A percentile compares a stretch with the other conserved stretches of the same genome.
phyloP scores from a whole-genome alignment of 2,797 vertebrate species.

The Lutra lutra region DNA sequence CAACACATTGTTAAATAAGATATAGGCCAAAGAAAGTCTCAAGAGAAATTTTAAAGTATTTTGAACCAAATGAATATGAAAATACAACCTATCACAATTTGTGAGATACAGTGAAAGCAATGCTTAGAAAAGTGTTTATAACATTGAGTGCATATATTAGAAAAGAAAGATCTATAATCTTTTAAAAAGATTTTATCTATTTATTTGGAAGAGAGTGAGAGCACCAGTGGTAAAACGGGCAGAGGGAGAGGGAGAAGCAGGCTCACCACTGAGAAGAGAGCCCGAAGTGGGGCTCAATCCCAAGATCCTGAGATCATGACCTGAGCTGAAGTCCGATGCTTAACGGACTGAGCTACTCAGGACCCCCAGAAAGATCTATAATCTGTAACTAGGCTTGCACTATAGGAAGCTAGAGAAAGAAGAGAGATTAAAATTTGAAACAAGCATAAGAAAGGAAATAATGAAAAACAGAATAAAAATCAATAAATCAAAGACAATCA shows the following conservation, averaged over 20 bases:
- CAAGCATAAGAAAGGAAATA: background rate
- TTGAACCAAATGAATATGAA: background rate
- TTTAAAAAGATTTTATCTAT: background rate
- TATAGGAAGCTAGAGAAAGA: background rate
- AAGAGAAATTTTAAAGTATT: background rate
- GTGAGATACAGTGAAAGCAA: background rate
- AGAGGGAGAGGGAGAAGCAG: background rate
- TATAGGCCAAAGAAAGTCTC: background rate
- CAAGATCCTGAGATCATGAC: background rate
- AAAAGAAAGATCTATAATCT: background rate
- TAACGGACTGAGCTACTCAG: background rate
- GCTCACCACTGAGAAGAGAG: too few relatives aligned
- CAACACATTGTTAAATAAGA: background rate
- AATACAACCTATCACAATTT: background rate
- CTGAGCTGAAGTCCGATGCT: background rate
- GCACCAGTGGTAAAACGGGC: background rate
- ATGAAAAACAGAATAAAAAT: background rate
- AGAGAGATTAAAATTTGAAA: background rate
- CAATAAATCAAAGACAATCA: background rate
- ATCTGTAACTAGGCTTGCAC: background rate
- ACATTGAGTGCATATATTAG: background rate
- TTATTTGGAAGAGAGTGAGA: background rate
- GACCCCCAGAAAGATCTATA: background rate
- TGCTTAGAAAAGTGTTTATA: background rate
- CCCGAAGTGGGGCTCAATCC: rapidly evolving